Conservation (phyloP, 2,888 invertebrate genomes). For the Oxyscelio sp. region DNA sequence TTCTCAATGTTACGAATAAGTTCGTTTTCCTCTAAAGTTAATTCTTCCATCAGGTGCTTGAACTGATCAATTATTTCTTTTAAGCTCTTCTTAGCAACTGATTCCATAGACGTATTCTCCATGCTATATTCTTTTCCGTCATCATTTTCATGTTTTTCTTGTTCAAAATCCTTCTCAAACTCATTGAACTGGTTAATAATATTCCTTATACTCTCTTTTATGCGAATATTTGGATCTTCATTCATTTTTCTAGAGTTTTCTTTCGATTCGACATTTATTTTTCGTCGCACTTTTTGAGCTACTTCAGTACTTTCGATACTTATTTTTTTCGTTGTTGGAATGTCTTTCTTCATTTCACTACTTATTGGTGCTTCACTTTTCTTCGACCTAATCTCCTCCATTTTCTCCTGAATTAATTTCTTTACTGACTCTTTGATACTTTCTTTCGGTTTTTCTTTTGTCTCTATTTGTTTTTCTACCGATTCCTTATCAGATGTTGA, state of each 20-base stretch:
- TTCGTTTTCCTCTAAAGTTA: constrained; percentile 83
- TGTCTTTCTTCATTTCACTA: constrained; percentile 72
- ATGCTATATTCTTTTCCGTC: constrained; percentile 5
- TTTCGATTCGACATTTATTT: constrained; percentile 71
- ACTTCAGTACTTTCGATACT: constrained; percentile 75
- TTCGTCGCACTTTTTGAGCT: constrained; percentile 77
- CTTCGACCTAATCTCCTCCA: constrained; percentile 89
- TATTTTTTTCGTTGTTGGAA: constrained; percentile 47
- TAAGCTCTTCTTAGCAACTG: constrained; percentile 84
- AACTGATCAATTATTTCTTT: constrained; percentile 86
- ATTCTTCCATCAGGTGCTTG: constrained; percentile 83
- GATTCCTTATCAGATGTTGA: constrained; percentile 13
- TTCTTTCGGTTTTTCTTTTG: constrained; percentile 53
- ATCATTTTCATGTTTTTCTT: constrained; percentile 74
- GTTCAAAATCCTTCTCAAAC: constrained; percentile 84
- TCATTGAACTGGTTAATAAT: constrained; percentile 87
- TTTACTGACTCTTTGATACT: constrained; percentile 83
- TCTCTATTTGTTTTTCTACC: not conserved
- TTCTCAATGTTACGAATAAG: constrained; percentile 83
- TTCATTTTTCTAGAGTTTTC: constrained; percentile 63
- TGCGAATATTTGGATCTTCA: constrained; percentile 72
- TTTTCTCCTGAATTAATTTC: constrained; percentile 88
- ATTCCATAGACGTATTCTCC: constrained; percentile 68
- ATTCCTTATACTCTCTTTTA: constrained; percentile 85
- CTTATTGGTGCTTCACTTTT: constrained; percentile 25